These are phyloP conservation scores for Varecia variegata DNA, from an alignment of 2,797 vertebrate species.

Conservation along the genomic window DNA sequence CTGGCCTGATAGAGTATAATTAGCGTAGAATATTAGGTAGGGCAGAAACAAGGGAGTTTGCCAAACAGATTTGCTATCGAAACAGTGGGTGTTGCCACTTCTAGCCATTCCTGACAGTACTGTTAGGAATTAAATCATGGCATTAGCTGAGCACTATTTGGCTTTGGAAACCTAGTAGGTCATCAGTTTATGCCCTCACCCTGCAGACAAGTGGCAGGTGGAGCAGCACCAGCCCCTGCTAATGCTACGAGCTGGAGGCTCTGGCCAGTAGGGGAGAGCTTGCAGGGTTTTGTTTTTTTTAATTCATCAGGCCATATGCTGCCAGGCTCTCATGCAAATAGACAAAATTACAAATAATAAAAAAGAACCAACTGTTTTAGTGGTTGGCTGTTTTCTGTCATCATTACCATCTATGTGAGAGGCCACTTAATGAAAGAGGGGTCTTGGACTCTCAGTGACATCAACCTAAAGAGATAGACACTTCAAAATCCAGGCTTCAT, in stretches of 20 bases:
- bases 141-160: neutral
- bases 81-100: conserved; percentile 44
- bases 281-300: conserved; percentile 63
- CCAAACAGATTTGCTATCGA: conserved; percentile 52
- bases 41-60: neutral
- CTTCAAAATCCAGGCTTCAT: conserved; percentile 61
- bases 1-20: conserved; percentile 1
- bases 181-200: conserved; percentile 54
- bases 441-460: conserved; percentile 59
- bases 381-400: conserved; percentile 58
- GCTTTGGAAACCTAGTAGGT: conserved; percentile 41
- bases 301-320: conserved; percentile 78
- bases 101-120: conserved; percentile 19
- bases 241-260: conserved; percentile 50
- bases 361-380: conserved; percentile 76
- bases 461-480: conserved; percentile 63
- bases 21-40: conserved; percentile 38
- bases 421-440: conserved; percentile 68
- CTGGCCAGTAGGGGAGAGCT: conserved; percentile 58
- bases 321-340: conserved; percentile 75
- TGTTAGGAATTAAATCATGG: conserved; percentile 63
- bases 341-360: conserved; percentile 78
- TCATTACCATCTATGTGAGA: conserved; percentile 53
- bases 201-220: conserved; percentile 66
- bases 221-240: neutral